These are phyloP conservation scores for Propithecus deckenii DNA, from an alignment of 2,797 vertebrate genomes.

Conservation along the genomic window DNA sequence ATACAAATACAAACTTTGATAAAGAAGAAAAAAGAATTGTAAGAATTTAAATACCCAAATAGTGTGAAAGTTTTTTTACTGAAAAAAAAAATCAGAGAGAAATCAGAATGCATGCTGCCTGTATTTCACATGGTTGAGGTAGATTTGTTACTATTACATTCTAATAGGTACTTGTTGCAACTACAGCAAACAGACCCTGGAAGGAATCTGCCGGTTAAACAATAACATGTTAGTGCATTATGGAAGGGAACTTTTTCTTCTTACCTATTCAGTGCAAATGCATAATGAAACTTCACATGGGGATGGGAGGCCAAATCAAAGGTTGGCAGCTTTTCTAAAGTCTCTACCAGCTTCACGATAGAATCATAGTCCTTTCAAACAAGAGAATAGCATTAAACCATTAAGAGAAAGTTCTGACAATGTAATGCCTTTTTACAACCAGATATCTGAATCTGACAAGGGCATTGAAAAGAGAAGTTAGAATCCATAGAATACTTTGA, in stretches of 20 bases:
- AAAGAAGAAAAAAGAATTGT: background rate
- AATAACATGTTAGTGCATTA: background rate
- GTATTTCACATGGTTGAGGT: background rate
- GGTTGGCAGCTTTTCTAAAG: conserved; percentile 96
- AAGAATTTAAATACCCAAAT: conserved; percentile 37
- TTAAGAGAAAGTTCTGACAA: conserved; percentile 3
- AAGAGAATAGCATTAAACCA: conserved; percentile 68
- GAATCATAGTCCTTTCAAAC: conserved; percentile 95
- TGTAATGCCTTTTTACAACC: conserved; percentile 34
- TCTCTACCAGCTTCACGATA: conserved; percentile 97
- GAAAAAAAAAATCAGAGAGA: background rate
- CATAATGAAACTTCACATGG: conserved; percentile 98
- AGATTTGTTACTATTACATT: background rate
- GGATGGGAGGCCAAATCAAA: conserved; percentile 95
- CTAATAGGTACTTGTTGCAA: background rate
- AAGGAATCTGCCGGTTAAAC: background rate
- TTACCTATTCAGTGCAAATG: conserved; percentile 98
- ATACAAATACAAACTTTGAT: conserved; percentile 23
- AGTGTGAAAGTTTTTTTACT: background rate
- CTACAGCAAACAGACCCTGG: background rate
- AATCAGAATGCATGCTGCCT: background rate
- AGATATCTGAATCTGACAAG: background rate
- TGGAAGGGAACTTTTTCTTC: conserved; percentile 54
- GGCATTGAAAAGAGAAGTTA: background rate
- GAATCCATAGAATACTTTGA: background rate